Evolutionary conservation across 2,888 invertebrate genomes (phyloP), one percentile per base, ranked within the genome.

Genomic region (Erebia ligea): DNA sequence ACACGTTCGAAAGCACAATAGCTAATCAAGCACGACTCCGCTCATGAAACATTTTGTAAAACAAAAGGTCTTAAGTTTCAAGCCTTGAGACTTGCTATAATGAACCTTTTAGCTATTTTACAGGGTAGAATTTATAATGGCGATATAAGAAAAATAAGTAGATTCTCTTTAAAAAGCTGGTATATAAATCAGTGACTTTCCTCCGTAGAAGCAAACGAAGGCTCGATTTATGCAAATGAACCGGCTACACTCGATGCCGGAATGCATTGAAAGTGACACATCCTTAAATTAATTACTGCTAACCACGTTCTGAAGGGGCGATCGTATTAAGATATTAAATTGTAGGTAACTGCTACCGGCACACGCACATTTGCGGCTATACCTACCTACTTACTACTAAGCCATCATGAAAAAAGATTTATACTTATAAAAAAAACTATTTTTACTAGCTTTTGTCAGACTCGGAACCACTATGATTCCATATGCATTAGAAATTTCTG

Each of bases 211-310:
- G 76, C 69, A 72, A 72, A 69, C 62, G 73, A 75, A 73, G 56
- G 52, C 73, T 74, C 73, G 72, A 80, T 75, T 76, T 78, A 76
- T 78, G 78, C 77, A 77, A 79, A 79, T 78, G 71, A 71, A 71
- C 65, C 21, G 63, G 70, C 70, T 71, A 63, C 58, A 68, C 66
- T 66, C 72, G 73, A 74, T 72, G 68, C 68, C 70, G 64, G 68
- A 72, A 72, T 67, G 75, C 74, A 63, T 71, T 71, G 68, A 65
- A 61, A 68, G 66, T 75, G 76, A 75, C 73, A 73, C 62, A 74
- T 69, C 71, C 68, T 69, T 71, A 69, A 73, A 76, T 74, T 71
- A 74, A 76, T 75, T 72, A 73, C 72, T 66, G 45, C 50, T 68
- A 69, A 65, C 65, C 45, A 45, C 68, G 66, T 71, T 69, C 65